Conservation (phyloP, 2,113 vertebrate genomes). For the Periophthalmodon schlosseri region DNA sequence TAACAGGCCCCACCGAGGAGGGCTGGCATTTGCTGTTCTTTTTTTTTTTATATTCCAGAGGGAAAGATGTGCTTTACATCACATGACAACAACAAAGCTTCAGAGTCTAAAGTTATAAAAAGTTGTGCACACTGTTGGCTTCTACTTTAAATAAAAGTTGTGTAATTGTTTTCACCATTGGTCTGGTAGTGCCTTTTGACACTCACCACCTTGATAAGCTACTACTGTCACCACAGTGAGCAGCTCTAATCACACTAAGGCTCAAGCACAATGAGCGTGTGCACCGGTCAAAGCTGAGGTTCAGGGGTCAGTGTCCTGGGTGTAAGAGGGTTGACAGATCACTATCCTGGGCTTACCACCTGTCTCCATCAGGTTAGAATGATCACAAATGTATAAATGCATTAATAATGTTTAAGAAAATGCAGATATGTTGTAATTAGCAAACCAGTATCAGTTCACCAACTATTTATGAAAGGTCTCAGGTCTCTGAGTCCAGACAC, state of each 20-base stretch:
- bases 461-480: too few relatives aligned
- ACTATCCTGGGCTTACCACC: background rate
- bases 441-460: too few relatives aligned
- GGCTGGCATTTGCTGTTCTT: slow-evolving; percentile 61
- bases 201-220: background rate
- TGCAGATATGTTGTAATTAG: too few relatives aligned
- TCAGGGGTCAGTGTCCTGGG: background rate
- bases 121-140: background rate
- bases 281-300: background rate
- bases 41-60: slow-evolving; percentile 10
- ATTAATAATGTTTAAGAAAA: too few relatives aligned
- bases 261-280: background rate
- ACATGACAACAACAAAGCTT: slow-evolving; percentile 21
- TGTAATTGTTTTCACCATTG: background rate
- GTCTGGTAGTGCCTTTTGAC: background rate
- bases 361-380: too few relatives aligned
- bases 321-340: background rate
- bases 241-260: background rate
- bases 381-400: too few relatives aligned
- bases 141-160: background rate
- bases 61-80: slow-evolving; percentile 20
- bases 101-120: background rate
- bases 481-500: background rate
- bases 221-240: too few relatives aligned
- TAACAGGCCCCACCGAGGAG: slow-evolving; percentile 54